These are phyloP conservation scores for Plemyria rubiginata DNA, from an alignment of 2,888 invertebrate species.

Conservation along the genomic window DNA sequence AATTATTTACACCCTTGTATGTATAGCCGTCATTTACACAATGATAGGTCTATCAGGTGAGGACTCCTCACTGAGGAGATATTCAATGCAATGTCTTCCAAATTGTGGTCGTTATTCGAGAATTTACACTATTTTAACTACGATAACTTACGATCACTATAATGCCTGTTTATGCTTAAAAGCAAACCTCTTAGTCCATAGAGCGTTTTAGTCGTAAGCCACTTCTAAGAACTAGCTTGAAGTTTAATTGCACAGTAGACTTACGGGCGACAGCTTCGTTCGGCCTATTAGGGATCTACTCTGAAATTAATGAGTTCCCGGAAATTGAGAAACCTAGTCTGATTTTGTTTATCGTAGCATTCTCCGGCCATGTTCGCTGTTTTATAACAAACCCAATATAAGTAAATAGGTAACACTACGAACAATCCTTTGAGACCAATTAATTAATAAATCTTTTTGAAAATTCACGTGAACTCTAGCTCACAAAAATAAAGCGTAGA, in stretches of 20 bases:
- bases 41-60: too few relatives aligned
- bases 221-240: slow-evolving; percentile 15
- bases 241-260: slow-evolving; percentile 28
- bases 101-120: too few relatives aligned
- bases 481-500: neutral
- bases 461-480: too few relatives aligned
- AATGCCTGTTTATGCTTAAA: neutral
- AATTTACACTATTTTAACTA: neutral
- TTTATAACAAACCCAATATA: neutral
- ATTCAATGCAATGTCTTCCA: too few relatives aligned
- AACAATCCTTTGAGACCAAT: too few relatives aligned
- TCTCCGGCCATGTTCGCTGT: neutral
- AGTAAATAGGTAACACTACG: too few relatives aligned
- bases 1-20: too few relatives aligned
- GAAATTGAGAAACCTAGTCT: slow-evolving; percentile 2
- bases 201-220: slow-evolving; percentile 5
- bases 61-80: too few relatives aligned
- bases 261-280: slow-evolving; percentile 19
- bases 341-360: neutral
- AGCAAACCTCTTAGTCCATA: slow-evolving; percentile 5
- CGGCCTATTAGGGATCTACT: slow-evolving; percentile 19
- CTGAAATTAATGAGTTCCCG: slow-evolving; percentile 18
- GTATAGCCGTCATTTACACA: too few relatives aligned
- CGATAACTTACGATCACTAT: neutral
- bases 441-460: too few relatives aligned